These are phyloP conservation scores for Apteryx mantelli DNA, from an alignment of 2,113 vertebrate species.

Conservation along the genomic window DNA sequence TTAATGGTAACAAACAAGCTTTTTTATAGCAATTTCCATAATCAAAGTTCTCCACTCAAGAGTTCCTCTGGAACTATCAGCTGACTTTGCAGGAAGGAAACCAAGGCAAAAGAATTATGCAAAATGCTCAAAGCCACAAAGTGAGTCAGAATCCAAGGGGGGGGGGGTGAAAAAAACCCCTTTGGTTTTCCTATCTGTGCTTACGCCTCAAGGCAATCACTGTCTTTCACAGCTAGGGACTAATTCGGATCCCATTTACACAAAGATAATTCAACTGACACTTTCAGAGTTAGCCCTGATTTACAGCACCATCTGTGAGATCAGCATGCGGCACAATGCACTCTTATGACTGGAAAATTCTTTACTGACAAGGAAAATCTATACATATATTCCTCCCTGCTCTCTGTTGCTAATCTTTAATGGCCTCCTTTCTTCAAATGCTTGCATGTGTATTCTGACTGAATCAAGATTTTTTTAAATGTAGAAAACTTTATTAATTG, in stretches of 20 bases:
- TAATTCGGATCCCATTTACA: slow-evolving; percentile 16
- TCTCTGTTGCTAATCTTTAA: neutral
- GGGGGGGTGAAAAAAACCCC: neutral
- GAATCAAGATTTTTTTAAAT: neutral
- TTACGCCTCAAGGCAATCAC: neutral
- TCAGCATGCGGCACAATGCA: slow-evolving; percentile 22
- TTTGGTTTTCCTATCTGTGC: neutral
- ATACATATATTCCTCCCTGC: neutral
- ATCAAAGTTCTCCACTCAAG: slow-evolving; percentile 10
- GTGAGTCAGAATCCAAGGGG: neutral
- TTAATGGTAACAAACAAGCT: slow-evolving; percentile 20
- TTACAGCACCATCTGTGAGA: slow-evolving; percentile 55
- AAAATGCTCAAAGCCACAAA: slow-evolving; percentile 30
- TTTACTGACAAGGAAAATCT: slow-evolving; percentile 35
- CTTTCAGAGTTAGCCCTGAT: slow-evolving; percentile 57
- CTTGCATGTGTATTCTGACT: neutral
- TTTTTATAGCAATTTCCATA: slow-evolving; percentile 45
- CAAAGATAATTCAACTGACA: slow-evolving; percentile 28
- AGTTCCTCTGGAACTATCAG: slow-evolving; percentile 9
- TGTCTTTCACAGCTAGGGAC: slow-evolving; percentile 39
- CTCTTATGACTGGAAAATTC: slow-evolving; percentile 54
- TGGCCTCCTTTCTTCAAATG: neutral
- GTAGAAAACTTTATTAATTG: neutral
- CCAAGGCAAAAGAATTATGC: slow-evolving; percentile 54
- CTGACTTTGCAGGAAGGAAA: slow-evolving; percentile 35